Conservation (phyloP, 2,888 invertebrate species). For the Synergus gifuensis region DNA sequence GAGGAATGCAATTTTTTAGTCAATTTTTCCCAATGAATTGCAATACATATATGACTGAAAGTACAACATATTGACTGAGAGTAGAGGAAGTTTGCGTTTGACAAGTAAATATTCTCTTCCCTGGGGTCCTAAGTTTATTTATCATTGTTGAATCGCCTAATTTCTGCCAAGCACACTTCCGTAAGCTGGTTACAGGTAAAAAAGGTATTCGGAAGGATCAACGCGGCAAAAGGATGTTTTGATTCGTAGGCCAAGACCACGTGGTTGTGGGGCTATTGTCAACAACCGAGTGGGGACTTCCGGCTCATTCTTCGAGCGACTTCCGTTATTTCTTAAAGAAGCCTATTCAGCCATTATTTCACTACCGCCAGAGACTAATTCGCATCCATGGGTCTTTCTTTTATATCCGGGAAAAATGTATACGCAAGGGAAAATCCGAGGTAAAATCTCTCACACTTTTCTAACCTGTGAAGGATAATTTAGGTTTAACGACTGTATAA, state of each 20-base stretch:
- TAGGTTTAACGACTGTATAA: conserved; percentile 31
- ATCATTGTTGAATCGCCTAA: conserved; percentile 12
- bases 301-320: conserved; percentile 71
- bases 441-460: conserved; percentile 42
- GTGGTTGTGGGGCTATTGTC: conserved; percentile 62
- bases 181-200: conserved; percentile 58
- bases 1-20: not conserved
- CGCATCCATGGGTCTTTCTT: conserved; percentile 53
- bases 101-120: conserved; percentile 44
- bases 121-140: conserved; percentile 39
- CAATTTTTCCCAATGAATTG: conserved; percentile 5
- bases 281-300: conserved; percentile 69
- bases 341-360: conserved; percentile 72
- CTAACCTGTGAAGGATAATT: conserved; percentile 24
- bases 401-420: conserved; percentile 45
- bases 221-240: conserved; percentile 67
- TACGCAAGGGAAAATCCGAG: conserved; percentile 48
- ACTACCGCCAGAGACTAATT: conserved; percentile 61
- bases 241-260: conserved; percentile 65
- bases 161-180: conserved; percentile 40
- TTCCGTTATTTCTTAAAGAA: conserved; percentile 73
- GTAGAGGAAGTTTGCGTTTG: conserved; percentile 41
- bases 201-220: conserved; percentile 63
- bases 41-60: not conserved
- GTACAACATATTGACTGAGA: conserved; percentile 3